Conservation (phyloP, 2,888 invertebrate species). For the Macrosoma leucophasiata region DNA sequence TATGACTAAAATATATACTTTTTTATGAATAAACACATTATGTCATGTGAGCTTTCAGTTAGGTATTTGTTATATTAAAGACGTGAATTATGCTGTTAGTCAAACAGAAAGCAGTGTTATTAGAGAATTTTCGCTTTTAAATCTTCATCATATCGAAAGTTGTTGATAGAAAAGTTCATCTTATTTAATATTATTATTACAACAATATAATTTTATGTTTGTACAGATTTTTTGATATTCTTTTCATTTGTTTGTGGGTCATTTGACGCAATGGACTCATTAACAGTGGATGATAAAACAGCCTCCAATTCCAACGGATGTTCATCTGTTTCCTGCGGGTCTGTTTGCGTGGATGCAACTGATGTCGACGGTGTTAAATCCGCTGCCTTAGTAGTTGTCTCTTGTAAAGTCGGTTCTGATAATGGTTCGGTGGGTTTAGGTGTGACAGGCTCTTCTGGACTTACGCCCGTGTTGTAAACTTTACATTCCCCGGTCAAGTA, state of each 20-base stretch:
- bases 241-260: slow-evolving; percentile 1
- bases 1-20: no score
- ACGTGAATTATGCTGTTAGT: no score
- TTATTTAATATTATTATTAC: background rate
- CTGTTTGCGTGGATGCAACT: slow-evolving; percentile 21
- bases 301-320: slow-evolving; percentile 52
- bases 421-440: slow-evolving; percentile 27
- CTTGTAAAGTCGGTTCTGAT: slow-evolving; percentile 13
- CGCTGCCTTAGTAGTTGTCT: slow-evolving; percentile 22
- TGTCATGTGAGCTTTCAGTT: no score
- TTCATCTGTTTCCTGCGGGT: slow-evolving; percentile 32
- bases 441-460: slow-evolving; percentile 33
- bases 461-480: slow-evolving; percentile 43
- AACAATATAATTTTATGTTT: background rate
- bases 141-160: background rate
- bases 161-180: background rate
- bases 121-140: no score
- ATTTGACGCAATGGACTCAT: slow-evolving; percentile 26
- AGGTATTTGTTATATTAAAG: no score
- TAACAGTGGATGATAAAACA: slow-evolving; percentile 50
- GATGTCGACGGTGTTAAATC: slow-evolving; percentile 9
- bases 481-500: slow-evolving; percentile 61
- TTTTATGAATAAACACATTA: no score
- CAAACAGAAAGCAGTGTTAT: no score
- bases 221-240: background rate